A percentile compares a stretch with the other conserved stretches of the same genome.
These are phyloP conservation scores for Amphiduros pacificus DNA, from an alignment of 2,888 invertebrate species.

Conservation along the genomic window DNA sequence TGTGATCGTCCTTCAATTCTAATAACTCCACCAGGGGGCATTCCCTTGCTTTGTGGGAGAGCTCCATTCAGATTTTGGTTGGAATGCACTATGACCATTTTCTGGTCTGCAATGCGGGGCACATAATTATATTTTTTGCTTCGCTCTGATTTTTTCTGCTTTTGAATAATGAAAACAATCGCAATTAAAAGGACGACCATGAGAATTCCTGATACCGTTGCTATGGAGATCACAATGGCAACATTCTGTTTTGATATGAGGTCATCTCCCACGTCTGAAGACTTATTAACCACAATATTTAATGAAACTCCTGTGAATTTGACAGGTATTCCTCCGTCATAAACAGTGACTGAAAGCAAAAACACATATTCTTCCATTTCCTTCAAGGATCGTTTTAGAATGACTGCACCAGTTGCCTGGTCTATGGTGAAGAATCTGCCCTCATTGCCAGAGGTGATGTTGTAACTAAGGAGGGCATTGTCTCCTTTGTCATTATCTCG, in stretches of 20 bases:
- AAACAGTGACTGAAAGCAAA: background rate
- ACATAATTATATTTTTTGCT: constrained; percentile 14
- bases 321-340: constrained; percentile 9
- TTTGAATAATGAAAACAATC: constrained; percentile 14
- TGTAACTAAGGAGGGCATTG: constrained; percentile 35
- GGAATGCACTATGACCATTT: no score
- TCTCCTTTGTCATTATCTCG: constrained; percentile 38
- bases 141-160: constrained; percentile 4
- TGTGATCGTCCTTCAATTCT: no score
- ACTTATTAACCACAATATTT: constrained; percentile 24
- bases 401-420: constrained; percentile 11
- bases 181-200: constrained; percentile 23
- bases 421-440: constrained; percentile 17
- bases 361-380: background rate
- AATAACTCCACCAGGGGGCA: no score
- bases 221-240: constrained; percentile 25
- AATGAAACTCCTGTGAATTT: constrained; percentile 15
- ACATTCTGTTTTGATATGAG: constrained; percentile 17
- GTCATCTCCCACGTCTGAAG: background rate
- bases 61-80: no score
- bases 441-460: constrained; percentile 23
- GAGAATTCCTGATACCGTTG: constrained; percentile 17
- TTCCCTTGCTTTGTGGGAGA: no score
- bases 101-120: constrained; percentile 15
- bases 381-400: background rate